Conservation (phyloP, 92 coral and sea anemone species). For the Epizoanthus illoricatus region DNA sequence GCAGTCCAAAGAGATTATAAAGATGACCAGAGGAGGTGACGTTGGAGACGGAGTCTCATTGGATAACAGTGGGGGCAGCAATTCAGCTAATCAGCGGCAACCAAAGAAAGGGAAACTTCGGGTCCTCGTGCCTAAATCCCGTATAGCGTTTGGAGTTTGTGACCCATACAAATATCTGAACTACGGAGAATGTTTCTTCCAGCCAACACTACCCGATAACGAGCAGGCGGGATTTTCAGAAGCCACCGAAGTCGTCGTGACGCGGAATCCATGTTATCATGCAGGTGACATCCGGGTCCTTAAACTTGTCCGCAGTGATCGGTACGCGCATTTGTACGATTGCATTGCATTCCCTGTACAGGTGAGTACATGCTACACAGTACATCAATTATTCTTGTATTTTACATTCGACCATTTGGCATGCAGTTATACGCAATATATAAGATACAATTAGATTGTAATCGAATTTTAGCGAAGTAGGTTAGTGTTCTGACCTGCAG, state of each 20-base stretch:
- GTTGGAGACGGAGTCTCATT: slow-evolving; percentile 38
- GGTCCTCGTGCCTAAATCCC: slow-evolving; percentile 84
- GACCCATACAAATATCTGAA: slow-evolving; percentile 80
- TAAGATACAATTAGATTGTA: too few relatives aligned
- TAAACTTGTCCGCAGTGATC: slow-evolving; percentile 56
- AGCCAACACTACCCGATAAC: slow-evolving; percentile 80
- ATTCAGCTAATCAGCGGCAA: slow-evolving; percentile 35
- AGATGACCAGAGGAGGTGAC: slow-evolving; percentile 59
- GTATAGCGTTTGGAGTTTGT: slow-evolving; percentile 89
- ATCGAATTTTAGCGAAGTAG: too few relatives aligned
- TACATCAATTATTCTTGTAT: too few relatives aligned
- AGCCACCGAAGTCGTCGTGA: slow-evolving; percentile 59
- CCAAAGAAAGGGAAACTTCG: slow-evolving; percentile 62
- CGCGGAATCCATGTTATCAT: slow-evolving; percentile 85
- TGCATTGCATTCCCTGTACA: slow-evolving; percentile 87
- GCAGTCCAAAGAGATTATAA: slow-evolving; percentile 52
- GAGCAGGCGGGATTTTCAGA: slow-evolving; percentile 47
- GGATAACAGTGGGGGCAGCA: slow-evolving; percentile 25
- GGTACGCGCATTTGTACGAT: slow-evolving; percentile 73
- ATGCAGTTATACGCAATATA: too few relatives aligned
- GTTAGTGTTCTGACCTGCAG: too few relatives aligned
- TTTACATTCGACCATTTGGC: too few relatives aligned
- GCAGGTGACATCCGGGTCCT: slow-evolving; percentile 91
- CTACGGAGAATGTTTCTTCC: slow-evolving; percentile 90
- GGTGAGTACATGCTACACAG: not conserved